Evolutionary conservation across 2,113 vertebrate species (phyloP).

Genomic region (Halichoerus grypus): DNA sequence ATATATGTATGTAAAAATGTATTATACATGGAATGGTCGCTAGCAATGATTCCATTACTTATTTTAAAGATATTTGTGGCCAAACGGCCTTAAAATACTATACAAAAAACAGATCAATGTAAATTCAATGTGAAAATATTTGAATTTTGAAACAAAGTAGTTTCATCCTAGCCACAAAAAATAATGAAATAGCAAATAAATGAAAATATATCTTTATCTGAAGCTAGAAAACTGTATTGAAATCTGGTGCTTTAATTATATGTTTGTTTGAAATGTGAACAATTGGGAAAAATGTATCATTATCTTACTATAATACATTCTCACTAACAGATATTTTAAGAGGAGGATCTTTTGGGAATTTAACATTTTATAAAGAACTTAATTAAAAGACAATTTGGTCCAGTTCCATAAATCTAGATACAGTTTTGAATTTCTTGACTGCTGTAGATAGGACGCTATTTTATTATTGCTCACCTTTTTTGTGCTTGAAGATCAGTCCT

Average conservation of each 20-base stretch:
- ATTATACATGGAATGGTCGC: neutral
- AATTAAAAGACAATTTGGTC: neutral
- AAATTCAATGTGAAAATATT: neutral
- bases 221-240: neutral
- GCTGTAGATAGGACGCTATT: neutral
- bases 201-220: neutral
- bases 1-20: neutral
- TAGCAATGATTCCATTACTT: neutral
- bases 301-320: neutral
- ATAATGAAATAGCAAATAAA: neutral
- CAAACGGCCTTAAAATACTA: neutral
- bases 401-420: neutral
- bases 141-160: conserved; percentile 6
- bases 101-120: neutral
- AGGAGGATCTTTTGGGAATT: neutral
- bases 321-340: neutral
- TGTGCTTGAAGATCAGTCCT: neutral
- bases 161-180: neutral
- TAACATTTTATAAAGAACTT: neutral
- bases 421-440: neutral
- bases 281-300: neutral
- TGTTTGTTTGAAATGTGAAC: neutral
- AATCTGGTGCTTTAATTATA: neutral
- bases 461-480: neutral
- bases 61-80: neutral